Percentiles rank a stretch among this genome's conserved stretches.
Evolutionary conservation across 2,888 invertebrate species (phyloP).

Genomic region (Geotrupes spiniger): DNA sequence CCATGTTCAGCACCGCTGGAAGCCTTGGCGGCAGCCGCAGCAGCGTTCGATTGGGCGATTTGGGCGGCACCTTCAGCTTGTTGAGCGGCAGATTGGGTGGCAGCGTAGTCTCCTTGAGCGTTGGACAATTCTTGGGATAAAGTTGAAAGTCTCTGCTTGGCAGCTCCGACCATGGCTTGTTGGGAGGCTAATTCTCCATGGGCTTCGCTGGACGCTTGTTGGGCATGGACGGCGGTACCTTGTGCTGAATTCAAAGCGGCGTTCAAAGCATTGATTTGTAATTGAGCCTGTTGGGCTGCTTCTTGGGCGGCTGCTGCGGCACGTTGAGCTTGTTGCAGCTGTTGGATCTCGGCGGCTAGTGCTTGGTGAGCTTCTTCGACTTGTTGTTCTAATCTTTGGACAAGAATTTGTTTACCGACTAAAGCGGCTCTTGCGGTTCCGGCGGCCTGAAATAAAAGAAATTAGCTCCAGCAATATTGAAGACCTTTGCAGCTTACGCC

Average conservation of each 20-base stretch:
- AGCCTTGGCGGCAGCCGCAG: conserved; percentile 56
- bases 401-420: conserved; percentile 60
- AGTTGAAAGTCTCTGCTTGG: conserved; percentile 64
- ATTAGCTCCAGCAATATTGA: too few species aligned
- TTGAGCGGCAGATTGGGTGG: conserved; percentile 69
- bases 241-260: conserved; percentile 76
- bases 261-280: conserved; percentile 66
- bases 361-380: conserved; percentile 66
- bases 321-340: conserved; percentile 71
- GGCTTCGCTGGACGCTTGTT: conserved; percentile 70
- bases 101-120: conserved; percentile 73
- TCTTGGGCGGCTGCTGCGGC: conserved; percentile 69
- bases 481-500: conserved; percentile 43
- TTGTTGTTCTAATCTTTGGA: conserved; percentile 66
- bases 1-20: conserved; percentile 12
- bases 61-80: conserved; percentile 70
- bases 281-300: conserved; percentile 58
- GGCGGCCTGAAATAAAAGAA: conserved; percentile 53
- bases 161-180: conserved; percentile 70
- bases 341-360: conserved; percentile 68
- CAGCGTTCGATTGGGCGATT: conserved; percentile 73
- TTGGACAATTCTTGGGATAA: conserved; percentile 67
- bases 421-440: conserved; percentile 65
- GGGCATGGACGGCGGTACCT: conserved; percentile 71
- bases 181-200: conserved; percentile 75